These are phyloP conservation scores for Bergia puertoricense DNA, from an alignment of 92 coral and sea anemone genomes.

Conservation along the genomic window DNA sequence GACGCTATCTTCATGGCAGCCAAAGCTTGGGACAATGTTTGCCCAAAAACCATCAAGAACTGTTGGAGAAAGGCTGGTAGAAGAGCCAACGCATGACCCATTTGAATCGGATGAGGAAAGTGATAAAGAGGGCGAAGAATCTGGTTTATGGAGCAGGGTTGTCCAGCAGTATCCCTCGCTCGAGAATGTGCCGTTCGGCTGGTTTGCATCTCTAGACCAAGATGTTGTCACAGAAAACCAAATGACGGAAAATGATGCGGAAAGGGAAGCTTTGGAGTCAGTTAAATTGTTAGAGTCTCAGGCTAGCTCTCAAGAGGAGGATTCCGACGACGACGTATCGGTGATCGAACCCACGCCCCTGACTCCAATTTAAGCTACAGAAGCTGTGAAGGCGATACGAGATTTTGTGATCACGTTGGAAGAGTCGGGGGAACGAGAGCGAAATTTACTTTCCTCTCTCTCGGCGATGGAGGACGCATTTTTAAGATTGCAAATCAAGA, in stretches of 20 bases:
- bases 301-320: slow-evolving; percentile 36
- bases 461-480: background rate
- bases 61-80: background rate
- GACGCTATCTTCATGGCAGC: too few relatives aligned
- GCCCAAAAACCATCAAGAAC: too few relatives aligned
- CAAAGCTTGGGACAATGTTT: too few relatives aligned
- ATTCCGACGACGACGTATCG: slow-evolving; percentile 37
- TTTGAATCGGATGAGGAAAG: background rate
- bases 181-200: slow-evolving; percentile 31
- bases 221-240: slow-evolving; percentile 43
- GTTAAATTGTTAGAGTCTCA: slow-evolving; percentile 30
- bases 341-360: slow-evolving; percentile 28
- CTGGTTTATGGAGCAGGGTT: slow-evolving; percentile 55
- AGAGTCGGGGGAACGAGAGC: slow-evolving; percentile 7
- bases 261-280: slow-evolving; percentile 55
- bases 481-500: background rate
- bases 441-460: slow-evolving; percentile 23
- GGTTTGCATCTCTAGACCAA: slow-evolving; percentile 47
- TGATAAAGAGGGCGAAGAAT: slow-evolving; percentile 31
- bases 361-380: slow-evolving; percentile 23
- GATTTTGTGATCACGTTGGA: slow-evolving; percentile 25
- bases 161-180: slow-evolving; percentile 45
- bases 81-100: background rate
- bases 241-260: slow-evolving; percentile 50
- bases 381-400: slow-evolving; percentile 21